These are phyloP conservation scores for Anseranas semipalmata DNA, from an alignment of 2,113 vertebrate species.

Conservation along the genomic window DNA sequence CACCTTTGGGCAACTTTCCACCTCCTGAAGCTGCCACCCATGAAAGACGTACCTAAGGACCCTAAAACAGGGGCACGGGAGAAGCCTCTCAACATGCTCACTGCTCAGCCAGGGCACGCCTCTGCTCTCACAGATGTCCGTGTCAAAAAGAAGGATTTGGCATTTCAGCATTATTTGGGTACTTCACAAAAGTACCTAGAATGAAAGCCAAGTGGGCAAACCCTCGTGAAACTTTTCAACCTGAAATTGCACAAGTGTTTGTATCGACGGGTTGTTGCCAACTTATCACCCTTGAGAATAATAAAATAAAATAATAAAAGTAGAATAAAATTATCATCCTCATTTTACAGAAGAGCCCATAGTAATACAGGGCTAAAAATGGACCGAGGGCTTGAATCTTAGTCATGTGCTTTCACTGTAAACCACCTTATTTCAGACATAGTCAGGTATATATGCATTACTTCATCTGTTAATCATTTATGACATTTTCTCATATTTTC, in stretches of 20 bases:
- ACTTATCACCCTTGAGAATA: not conserved
- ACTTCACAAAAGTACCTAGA: not conserved
- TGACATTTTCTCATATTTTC: not conserved
- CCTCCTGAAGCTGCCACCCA: not conserved
- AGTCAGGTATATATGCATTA: not conserved
- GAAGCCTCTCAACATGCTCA: rapidly evolving
- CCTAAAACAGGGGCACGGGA: not conserved
- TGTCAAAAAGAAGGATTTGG: not conserved
- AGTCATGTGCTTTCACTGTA: not conserved
- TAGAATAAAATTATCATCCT: not conserved
- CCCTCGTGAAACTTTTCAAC: not conserved
- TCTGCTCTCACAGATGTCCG: rapidly evolving
- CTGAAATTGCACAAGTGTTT: not conserved
- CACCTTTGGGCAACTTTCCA: not conserved
- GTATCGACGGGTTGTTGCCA: not conserved
- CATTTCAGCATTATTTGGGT: not conserved
- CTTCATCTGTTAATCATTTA: not conserved
- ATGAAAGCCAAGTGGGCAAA: not conserved
- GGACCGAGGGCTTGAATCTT: not conserved
- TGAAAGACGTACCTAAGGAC: not conserved
- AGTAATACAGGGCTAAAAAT: not conserved
- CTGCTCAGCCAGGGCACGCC: not conserved
- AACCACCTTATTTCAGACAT: not conserved
- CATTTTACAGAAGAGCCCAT: not conserved
- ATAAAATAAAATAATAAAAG: not conserved